phyloP scores from a whole-genome alignment of 1,140 invertebrate species.

The Ericerus pela region DNA sequence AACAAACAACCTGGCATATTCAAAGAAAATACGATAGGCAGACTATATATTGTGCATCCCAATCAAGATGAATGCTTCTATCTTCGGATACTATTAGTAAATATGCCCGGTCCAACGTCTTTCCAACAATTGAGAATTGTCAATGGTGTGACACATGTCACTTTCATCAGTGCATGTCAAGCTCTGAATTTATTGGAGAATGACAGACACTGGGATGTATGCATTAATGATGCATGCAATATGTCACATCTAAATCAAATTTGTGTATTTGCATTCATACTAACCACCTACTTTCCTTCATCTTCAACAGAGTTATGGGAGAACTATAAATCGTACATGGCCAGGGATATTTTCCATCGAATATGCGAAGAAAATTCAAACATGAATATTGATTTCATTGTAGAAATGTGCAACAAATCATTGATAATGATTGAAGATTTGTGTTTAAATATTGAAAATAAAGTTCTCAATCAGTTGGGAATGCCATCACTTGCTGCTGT shows the following conservation, averaged over 20 bases:
- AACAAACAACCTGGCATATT: too few species aligned
- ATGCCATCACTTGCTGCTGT: constrained; percentile 10
- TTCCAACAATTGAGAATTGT: constrained; percentile 30
- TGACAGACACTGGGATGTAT: constrained; percentile 26
- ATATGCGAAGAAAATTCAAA: too few species aligned
- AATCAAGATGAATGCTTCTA: constrained; percentile 20
- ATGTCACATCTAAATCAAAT: constrained; percentile 29
- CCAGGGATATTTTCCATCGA: constrained; percentile 22
- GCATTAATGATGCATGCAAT: constrained; percentile 25
- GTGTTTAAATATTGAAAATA: constrained; percentile 25
- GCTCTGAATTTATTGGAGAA: constrained; percentile 22
- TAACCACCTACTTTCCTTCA: constrained; percentile 13
- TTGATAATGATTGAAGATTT: constrained; percentile 30
- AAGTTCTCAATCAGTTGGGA: constrained; percentile 11
- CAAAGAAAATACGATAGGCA: background rate
- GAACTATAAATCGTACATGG: constrained; percentile 26
- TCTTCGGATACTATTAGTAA: constrained; percentile 25
- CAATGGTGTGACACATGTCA: constrained; percentile 23
- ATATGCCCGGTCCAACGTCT: constrained; percentile 29
- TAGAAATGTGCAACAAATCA: constrained; percentile 24
- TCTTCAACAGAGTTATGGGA: constrained; percentile 25
- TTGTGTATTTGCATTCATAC: constrained; percentile 32
- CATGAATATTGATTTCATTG: constrained; percentile 25
- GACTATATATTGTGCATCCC: constrained; percentile 3
- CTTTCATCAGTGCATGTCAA: constrained; percentile 23